Evolutionary conservation across 2,797 vertebrate genomes (phyloP).

Genomic region (Macropus fuliginosus): DNA sequence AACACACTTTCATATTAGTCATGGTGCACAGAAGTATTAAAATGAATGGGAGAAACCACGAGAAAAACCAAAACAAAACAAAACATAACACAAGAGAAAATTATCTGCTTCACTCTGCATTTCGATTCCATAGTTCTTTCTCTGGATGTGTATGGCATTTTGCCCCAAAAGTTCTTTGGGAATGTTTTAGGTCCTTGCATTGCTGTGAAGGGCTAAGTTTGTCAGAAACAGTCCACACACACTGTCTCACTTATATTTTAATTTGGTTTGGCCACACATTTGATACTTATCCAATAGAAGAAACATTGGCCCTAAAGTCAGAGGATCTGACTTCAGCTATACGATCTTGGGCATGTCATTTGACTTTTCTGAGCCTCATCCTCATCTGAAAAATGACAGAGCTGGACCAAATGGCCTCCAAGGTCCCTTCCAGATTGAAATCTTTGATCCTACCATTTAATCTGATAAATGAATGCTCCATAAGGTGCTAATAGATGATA

Average conservation of each 20-base stretch:
- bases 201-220: too few relatives aligned
- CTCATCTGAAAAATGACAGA: not conserved
- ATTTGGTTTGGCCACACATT: not conserved
- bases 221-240: too few relatives aligned
- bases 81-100: too few relatives aligned
- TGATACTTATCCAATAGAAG: not conserved
- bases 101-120: too few relatives aligned
- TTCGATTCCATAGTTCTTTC: too few relatives aligned
- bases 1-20: too few relatives aligned
- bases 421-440: not conserved
- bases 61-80: too few relatives aligned
- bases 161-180: too few relatives aligned
- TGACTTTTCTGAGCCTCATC: not conserved
- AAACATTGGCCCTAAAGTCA: not conserved
- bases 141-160: too few relatives aligned
- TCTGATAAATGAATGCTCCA: not conserved
- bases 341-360: not conserved
- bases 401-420: not conserved
- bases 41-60: too few relatives aligned
- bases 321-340: not conserved
- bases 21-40: too few relatives aligned
- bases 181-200: too few relatives aligned
- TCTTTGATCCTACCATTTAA: not conserved
- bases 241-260: not conserved
- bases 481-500: not conserved